These are phyloP conservation scores for Agrenia bidenticulata DNA, from an alignment of 2,888 invertebrate species.

Conservation along the genomic window DNA sequence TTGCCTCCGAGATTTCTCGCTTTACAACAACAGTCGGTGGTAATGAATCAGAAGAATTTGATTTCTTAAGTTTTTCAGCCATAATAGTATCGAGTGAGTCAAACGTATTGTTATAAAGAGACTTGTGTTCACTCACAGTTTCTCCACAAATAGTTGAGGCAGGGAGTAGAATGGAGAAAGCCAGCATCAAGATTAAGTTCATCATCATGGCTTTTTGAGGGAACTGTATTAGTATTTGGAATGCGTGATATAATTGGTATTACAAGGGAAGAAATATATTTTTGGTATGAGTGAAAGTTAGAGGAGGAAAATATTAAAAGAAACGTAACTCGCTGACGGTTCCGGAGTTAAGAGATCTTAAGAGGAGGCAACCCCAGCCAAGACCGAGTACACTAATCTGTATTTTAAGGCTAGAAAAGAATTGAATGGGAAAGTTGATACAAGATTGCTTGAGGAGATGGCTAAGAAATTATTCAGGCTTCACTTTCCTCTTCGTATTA, in stretches of 20 bases:
- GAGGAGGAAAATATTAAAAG: background rate
- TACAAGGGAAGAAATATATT: no score
- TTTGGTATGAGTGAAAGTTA: no score
- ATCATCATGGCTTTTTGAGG: slow-evolving; percentile 7
- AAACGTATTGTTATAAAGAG: background rate
- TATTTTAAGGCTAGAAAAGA: background rate
- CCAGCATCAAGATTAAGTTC: slow-evolving; percentile 15
- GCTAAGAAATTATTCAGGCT: slow-evolving; percentile 15
- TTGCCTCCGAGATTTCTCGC: slow-evolving; percentile 12
- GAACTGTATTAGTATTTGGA: no score
- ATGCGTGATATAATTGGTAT: no score
- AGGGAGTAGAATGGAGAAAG: slow-evolving; percentile 14
- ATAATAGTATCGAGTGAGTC: background rate
- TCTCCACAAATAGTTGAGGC: slow-evolving; percentile 9
- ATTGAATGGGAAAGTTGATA: slow-evolving; percentile 16
- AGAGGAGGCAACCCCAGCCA: no score
- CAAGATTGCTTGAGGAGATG: background rate
- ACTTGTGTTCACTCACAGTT: slow-evolving; percentile 7
- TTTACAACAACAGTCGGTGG: background rate
- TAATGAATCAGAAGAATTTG: background rate
- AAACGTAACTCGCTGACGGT: background rate
- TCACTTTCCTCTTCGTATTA: slow-evolving; percentile 9
- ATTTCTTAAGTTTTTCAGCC: background rate
- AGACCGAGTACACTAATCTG: no score
- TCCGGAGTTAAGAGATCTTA: no score